Conservation (phyloP, 2,797 vertebrate genomes). For the Schizopygopsis malacanthus region DNA sequence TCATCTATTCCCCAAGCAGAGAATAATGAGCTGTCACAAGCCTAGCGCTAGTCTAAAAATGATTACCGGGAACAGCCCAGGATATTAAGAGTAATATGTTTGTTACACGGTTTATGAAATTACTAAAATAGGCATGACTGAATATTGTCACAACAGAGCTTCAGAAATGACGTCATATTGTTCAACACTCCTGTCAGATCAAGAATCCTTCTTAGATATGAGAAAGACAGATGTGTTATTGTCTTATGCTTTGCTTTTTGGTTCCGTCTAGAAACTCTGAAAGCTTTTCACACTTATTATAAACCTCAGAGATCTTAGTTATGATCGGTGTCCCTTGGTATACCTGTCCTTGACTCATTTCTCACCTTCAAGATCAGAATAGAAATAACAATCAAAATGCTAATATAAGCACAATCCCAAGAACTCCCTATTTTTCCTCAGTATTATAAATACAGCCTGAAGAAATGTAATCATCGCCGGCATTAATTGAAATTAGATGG, state of each 20-base stretch:
- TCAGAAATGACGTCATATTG: background rate
- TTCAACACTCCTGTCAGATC: background rate
- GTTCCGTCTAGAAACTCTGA: background rate
- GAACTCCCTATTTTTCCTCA: background rate
- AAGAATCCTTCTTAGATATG: background rate
- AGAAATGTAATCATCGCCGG: background rate
- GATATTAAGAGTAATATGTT: constrained; percentile 30
- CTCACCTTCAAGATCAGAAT: constrained; percentile 21
- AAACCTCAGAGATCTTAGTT: constrained; percentile 12
- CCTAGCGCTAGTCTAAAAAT: constrained; percentile 27
- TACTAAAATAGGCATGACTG: constrained; percentile 1
- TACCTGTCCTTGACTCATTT: background rate
- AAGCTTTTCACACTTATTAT: constrained; percentile 39
- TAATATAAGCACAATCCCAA: background rate
- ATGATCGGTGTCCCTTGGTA: constrained; percentile 5
- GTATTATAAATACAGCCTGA: background rate
- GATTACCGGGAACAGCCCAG: constrained; percentile 31
- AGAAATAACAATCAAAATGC: constrained; percentile 22
- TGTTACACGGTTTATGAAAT: constrained; percentile 9
- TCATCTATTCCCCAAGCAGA: constrained; percentile 27
- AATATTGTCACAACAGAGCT: background rate
- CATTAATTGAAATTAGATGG: constrained; percentile 1
- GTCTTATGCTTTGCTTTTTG: background rate
- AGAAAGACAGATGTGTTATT: background rate
- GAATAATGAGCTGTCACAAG: constrained; percentile 48